Base-by-base conservation (phyloP, 1,140 invertebrate genomes). In the Maconellicoccus hirsutus region DNA sequence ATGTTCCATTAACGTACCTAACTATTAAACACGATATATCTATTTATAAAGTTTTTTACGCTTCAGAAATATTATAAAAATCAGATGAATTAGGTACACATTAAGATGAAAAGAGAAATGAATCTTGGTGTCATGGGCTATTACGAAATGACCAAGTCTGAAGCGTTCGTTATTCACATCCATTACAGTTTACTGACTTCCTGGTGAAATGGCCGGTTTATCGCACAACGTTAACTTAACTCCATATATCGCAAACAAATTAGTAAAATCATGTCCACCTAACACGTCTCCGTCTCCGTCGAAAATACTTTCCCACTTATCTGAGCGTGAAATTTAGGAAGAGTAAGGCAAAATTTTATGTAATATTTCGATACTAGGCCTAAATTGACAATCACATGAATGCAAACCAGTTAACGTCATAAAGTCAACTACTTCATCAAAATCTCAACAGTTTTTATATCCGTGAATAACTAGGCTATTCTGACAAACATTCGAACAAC, bases 261-360 rank as follows among this genome's bases (percentile, higher is more conserved):
- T 66, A 66, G 21, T 66, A 66, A 66, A 66, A 66, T 66, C 61
- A 26, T 66, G 61, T 66, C 25, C 25, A 66, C 19, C 61, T 25
- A 23, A 14, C 21, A 66, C 61, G 21, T 66, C 10, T 59, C 29
- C 12, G 4, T 66, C 14, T 3, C 10, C 61, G 22, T 66, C 10
- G 19, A 25, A 26, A 12, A 25, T 25, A 23, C 19, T 66, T 25
- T 66, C 42, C 42, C n/a, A 66, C 61, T 23, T 66, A 59, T 22
- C 16, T 59, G 19, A 25, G 61, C 61, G 61, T 66, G 61, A 66
- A 66, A 66, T 66, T 66, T 25, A 66, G 61, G 61, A 22, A 66
- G 22, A 12, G 61, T 25, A 26, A 26, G 52, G 6, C 21, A 16
- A n/a, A 59, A 19, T 16, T 66, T 66, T 66, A 66, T 66, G 61